Base-by-base conservation (phyloP, 2,888 invertebrate species). In the Silvanus unidentatus region DNA sequence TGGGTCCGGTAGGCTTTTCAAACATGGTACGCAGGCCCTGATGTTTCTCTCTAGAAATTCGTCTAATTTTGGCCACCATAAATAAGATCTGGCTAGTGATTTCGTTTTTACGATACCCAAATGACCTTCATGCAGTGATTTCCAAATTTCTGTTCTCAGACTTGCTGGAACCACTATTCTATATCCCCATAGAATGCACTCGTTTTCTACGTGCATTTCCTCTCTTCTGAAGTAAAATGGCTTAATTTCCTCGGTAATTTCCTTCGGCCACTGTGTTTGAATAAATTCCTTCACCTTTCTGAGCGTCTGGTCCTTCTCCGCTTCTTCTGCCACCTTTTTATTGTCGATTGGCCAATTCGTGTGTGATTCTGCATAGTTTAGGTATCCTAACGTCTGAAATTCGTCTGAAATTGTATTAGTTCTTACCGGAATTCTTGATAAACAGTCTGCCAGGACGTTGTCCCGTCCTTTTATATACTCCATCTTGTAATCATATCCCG, bases 61-160 rank as follows among this genome's bases (percentile, higher is more conserved):
- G 40, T 57, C 53, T 8, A 56, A 11, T n/a, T 49, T 45, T 6
- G 54, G 53, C 58, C 58, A 58, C 55, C 56, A 58, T 15, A 54
- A 43, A 36, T 53, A 48, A 10, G 47, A 46, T 11, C 56, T 42
- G 14, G 49, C 53, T n/a, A 52, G 6, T 2, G 40, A 29, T 40
- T 59, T 55, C 15, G 44, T 45, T 47, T 54, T 52, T 11, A 47
- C 49, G n/a, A 54, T 46, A 8, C 55, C 53, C 37, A 51, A 42
- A 44, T 55, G 52, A 1, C 41, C 40, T 12, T 43, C 37, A 39
- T 56, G 55, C 12, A 53, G 12, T 30, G 45, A 13, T 2, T 39
- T 14, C 13, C 50, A 38, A 13, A 52, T 39, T n/a, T 29, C 10
- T 9, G 13, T 5, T 14, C 44, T 22, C 28, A 52, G 36, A 22